A percentile compares a stretch with the other conserved stretches of the same genome.
phyloP scores from a whole-genome alignment of 2,113 vertebrate genomes.

The Corythornis cristatus region DNA sequence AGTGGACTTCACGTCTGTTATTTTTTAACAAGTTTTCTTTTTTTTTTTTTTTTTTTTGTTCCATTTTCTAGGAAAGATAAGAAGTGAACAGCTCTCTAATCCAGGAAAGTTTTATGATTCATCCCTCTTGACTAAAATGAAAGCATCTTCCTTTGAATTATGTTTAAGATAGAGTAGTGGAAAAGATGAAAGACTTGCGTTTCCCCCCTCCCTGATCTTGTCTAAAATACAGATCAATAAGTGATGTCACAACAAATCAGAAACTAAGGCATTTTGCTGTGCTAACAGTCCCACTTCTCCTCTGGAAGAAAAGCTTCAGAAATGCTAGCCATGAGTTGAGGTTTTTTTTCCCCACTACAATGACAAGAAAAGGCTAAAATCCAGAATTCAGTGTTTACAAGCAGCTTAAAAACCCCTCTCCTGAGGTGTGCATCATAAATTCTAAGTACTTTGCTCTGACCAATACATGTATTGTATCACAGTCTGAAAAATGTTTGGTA shows the following conservation, averaged over 20 bases:
- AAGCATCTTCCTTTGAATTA: constrained; percentile 41
- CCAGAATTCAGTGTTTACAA: not conserved
- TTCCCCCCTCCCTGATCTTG: constrained; percentile 13
- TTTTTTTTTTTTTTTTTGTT: not conserved
- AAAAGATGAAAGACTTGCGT: constrained; percentile 23
- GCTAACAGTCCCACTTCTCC: not conserved
- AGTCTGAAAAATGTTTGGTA: not conserved
- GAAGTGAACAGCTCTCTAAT: constrained; percentile 36
- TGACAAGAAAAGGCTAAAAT: not conserved
- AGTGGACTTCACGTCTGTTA: not conserved
- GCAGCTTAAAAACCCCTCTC: not conserved
- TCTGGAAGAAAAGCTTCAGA: constrained; percentile 4
- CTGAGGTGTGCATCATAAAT: not conserved
- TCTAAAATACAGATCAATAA: constrained; percentile 58
- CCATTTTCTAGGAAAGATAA: not conserved
- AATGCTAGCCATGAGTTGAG: not conserved
- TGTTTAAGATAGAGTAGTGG: constrained; percentile 12
- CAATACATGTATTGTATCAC: not conserved
- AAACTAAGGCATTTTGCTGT: not conserved
- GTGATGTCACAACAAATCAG: constrained; percentile 32
- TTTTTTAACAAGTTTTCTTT: not conserved
- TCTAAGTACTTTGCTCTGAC: not conserved
- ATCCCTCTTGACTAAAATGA: constrained; percentile 37
- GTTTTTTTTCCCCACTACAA: not conserved
- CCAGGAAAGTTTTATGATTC: constrained; percentile 37